These are phyloP conservation scores for Aromia moschata DNA, from an alignment of 2,888 invertebrate species.

Conservation along the genomic window DNA sequence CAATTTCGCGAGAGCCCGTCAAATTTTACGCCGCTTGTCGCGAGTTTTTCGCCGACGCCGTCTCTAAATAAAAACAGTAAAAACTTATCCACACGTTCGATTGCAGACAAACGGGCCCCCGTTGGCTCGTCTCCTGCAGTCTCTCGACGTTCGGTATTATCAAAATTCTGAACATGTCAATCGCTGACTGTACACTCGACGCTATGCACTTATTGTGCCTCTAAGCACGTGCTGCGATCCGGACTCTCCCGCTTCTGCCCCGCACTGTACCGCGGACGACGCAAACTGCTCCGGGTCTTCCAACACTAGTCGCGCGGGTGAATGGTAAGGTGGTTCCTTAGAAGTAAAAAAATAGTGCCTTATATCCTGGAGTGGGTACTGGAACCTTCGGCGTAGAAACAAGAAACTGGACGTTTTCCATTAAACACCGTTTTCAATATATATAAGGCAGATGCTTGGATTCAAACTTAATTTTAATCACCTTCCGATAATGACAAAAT, in stretches of 20 bases:
- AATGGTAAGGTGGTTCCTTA: too few species aligned
- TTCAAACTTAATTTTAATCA: too few species aligned
- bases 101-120: constrained; percentile 15
- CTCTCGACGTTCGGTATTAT: constrained; percentile 43
- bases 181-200: constrained; percentile 51
- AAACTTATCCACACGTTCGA: constrained; percentile 12
- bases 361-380: too few species aligned
- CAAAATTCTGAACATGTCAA: constrained; percentile 59
- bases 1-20: constrained; percentile 14
- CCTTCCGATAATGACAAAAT: too few species aligned
- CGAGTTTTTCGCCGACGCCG: constrained; percentile 1
- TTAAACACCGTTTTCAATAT: too few species aligned
- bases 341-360: too few species aligned
- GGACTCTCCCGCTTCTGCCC: constrained; percentile 48
- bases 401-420: too few species aligned
- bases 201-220: constrained; percentile 41
- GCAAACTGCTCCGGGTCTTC: constrained; percentile 34
- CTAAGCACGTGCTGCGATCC: constrained; percentile 55
- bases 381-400: too few species aligned
- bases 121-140: constrained; percentile 31
- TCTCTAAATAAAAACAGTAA: constrained; percentile 28
- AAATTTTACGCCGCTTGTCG: constrained; percentile 21
- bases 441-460: too few species aligned
- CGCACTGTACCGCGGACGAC: constrained; percentile 34
- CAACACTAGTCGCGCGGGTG: too few species aligned